Base-by-base conservation (phyloP, 2,113 vertebrate genomes). In the Tachycineta bicolor region DNA sequence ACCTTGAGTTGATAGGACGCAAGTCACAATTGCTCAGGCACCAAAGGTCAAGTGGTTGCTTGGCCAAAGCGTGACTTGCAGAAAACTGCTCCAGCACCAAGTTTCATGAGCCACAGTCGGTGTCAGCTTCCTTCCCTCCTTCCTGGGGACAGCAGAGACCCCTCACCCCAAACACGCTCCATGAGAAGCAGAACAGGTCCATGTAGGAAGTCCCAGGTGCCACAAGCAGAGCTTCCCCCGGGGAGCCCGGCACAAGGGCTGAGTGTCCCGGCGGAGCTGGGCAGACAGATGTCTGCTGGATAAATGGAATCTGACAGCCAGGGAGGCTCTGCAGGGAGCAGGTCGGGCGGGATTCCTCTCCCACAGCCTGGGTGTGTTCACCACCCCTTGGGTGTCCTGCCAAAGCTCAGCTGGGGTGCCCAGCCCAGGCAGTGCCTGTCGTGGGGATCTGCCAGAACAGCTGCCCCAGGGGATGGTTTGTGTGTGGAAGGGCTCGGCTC, bases 261-360 rank as follows among this genome's bases (percentile, higher is more conserved):
- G 41, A 46, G 63, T 7, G 2, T 52, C 56, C 65, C 44, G 14
- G 90, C 58, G 6, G 68, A 81, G 80, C 77, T n/a, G 13, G 3
- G 89, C 91, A 93, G 95, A 95, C 95, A 91, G 89, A 93, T 91
- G 95, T 91, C 95, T 95, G 93, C 85, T 60, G 91, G 94, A 93
- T 95, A 96, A 97, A 96, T 39, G 29, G 58, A 85, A 89, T 90
- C 84, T 0, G 29, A 53, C 91, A 91, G 89, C 46, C 89, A 25
- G 91, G 78, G 74, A 96, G 93, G 84, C 87, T 95, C 65, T 58
- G 81, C 69, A 2, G 71, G 64, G 80, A 96, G 90, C 94, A 93
- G 94, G 96, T 96, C 17, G 1, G 87, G 84, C 93, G 56, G 85
- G 94, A 96, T 97, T 96, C 95, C 75, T 96, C 82, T 96, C 95